Evolutionary conservation across 2,888 invertebrate species (phyloP).

Genomic region (Poecilus cupreus): DNA sequence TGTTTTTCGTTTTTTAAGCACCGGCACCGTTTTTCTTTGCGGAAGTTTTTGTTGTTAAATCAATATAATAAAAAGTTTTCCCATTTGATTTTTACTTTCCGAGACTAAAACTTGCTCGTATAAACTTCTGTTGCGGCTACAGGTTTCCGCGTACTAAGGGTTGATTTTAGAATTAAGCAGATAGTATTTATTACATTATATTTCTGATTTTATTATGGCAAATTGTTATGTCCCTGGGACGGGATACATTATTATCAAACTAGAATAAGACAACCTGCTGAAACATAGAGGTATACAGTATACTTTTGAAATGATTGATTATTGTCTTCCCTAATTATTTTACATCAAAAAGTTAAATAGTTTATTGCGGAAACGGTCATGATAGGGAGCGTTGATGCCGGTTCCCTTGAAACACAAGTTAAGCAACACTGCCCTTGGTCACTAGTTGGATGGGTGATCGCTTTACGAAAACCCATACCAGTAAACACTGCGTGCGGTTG

Average conservation of each 20-base stretch:
- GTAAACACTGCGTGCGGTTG: too few species aligned
- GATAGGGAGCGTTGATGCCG: too few species aligned
- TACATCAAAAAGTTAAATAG: too few species aligned
- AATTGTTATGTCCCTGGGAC: neutral
- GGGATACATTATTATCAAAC: neutral
- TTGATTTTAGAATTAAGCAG: constrained; percentile 4
- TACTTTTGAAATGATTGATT: neutral
- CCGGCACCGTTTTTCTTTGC: neutral
- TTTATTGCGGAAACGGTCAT: too few species aligned
- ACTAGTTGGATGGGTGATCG: too few species aligned
- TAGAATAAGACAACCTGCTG: too few species aligned
- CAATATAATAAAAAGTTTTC: constrained; percentile 35
- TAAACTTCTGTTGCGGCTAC: neutral
- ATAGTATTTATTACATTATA: neutral
- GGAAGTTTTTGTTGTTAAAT: constrained; percentile 33
- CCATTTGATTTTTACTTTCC: constrained; percentile 23
- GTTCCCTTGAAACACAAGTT: too few species aligned
- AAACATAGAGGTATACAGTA: too few species aligned
- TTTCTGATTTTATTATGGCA: neutral
- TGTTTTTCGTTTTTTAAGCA: constrained; percentile 23
- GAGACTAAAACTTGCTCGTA: constrained; percentile 12
- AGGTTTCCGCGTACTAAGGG: neutral
- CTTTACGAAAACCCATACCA: too few species aligned
- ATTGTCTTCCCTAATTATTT: too few species aligned
- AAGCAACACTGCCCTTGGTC: too few species aligned